Conservation (phyloP, 2,113 vertebrate genomes). For the Halcyon senegalensis region DNA sequence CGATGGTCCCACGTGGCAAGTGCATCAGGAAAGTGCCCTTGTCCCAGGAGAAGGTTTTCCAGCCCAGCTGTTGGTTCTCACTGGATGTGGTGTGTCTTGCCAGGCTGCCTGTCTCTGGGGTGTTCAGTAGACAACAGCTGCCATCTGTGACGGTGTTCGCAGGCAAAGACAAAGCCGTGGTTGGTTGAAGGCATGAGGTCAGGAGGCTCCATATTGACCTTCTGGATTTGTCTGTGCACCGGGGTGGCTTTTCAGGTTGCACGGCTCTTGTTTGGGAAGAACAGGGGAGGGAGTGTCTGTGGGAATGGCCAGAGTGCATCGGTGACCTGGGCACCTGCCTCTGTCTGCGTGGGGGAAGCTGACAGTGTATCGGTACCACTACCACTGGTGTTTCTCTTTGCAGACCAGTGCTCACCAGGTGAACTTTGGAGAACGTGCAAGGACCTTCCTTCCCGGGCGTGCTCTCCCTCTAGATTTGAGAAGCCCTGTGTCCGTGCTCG, state of each 20-base stretch:
- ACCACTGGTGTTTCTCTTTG: background rate
- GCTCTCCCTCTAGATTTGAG: background rate
- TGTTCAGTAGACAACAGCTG: background rate
- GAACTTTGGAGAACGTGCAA: background rate
- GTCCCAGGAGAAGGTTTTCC: background rate
- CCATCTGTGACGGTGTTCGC: fast-evolving
- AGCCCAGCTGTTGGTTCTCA: background rate
- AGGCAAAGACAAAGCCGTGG: background rate
- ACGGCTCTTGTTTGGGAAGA: background rate
- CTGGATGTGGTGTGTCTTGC: background rate
- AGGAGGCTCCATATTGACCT: background rate
- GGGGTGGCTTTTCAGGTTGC: background rate
- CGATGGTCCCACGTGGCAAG: background rate
- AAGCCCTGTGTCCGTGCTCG: background rate
- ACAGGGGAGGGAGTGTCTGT: background rate
- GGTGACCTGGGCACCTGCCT: background rate
- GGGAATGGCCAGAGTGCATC: background rate
- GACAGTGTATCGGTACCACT: fast-evolving
- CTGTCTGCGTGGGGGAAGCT: background rate
- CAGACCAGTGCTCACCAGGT: background rate
- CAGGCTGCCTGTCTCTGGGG: background rate
- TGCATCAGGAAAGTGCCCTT: background rate
- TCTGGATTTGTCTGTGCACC: background rate
- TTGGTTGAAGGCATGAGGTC: background rate
- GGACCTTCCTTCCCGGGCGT: background rate